A percentile compares a stretch with the other conserved stretches of the same genome.
Evolutionary conservation across 1,140 invertebrate species (phyloP).

Genomic region (Protaetia brevitarsis): DNA sequence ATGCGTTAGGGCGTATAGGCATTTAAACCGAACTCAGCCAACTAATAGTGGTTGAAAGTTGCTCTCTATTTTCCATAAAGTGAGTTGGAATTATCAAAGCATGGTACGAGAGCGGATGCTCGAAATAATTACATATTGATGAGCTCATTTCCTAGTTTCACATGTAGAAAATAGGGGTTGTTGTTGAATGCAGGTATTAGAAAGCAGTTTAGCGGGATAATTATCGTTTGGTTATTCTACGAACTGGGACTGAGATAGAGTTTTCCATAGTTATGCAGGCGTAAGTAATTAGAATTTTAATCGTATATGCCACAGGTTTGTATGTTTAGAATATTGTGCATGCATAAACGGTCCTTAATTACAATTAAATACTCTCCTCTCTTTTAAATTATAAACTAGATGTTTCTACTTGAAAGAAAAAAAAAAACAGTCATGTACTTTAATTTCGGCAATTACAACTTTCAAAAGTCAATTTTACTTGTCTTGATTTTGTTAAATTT

Average conservation of each 20-base stretch:
- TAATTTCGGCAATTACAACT: too few species aligned
- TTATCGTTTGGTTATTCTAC: not conserved
- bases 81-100: not conserved
- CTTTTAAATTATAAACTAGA: too few species aligned
- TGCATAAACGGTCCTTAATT: too few species aligned
- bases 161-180: conserved; percentile 8
- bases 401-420: too few species aligned
- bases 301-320: not conserved
- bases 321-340: not conserved
- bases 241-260: not conserved
- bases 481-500: too few species aligned
- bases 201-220: not conserved
- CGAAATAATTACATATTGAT: conserved; percentile 15
- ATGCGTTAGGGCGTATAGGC: too few species aligned
- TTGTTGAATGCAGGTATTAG: conserved; percentile 11
- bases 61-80: not conserved
- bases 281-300: not conserved
- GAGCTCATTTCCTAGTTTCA: conserved; percentile 14
- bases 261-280: not conserved
- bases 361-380: not conserved
- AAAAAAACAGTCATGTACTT: too few species aligned
- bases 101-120: not conserved
- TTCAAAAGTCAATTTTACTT: too few species aligned
- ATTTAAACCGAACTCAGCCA: not conserved
- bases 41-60: too few species aligned